phyloP scores from a whole-genome alignment of 2,113 vertebrate genomes.

The Misgurnus anguillicaudatus region DNA sequence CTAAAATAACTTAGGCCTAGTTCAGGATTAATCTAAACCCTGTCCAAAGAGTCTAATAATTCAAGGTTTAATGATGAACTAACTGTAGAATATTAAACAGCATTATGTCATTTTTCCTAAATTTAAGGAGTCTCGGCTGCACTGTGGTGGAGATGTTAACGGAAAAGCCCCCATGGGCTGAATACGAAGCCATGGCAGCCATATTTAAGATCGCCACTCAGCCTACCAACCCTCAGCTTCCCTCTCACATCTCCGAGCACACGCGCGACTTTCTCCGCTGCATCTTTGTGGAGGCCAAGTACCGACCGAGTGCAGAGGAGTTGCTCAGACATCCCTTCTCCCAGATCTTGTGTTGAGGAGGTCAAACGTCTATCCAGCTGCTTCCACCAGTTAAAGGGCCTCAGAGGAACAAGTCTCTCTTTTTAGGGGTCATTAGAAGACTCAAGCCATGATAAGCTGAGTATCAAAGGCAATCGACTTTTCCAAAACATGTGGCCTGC shows the following conservation, averaged over 20 bases:
- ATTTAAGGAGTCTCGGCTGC: slow-evolving; percentile 88
- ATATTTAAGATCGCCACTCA: slow-evolving; percentile 98
- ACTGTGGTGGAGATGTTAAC: slow-evolving; percentile 97
- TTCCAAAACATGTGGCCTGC: slow-evolving; percentile 5
- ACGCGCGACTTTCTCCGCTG: slow-evolving; percentile 88
- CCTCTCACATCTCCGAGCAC: slow-evolving; percentile 86
- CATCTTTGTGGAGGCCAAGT: slow-evolving; percentile 95
- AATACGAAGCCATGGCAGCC: slow-evolving; percentile 95
- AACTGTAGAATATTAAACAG: not conserved
- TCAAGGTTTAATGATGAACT: not conserved
- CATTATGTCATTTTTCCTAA: not conserved
- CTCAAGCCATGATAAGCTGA: not conserved
- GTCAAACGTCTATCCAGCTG: slow-evolving; percentile 14
- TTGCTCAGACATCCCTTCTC: slow-evolving; percentile 93
- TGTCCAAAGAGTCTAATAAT: too few relatives aligned
- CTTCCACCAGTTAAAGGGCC: not conserved
- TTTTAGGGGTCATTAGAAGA: not conserved
- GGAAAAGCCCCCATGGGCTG: slow-evolving; percentile 95
- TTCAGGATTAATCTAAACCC: too few relatives aligned
- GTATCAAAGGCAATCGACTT: not conserved
- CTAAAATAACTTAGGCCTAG: too few relatives aligned
- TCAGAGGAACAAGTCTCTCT: not conserved
- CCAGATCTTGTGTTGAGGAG: slow-evolving; percentile 86
- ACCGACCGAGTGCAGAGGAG: slow-evolving; percentile 92
- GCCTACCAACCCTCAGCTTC: slow-evolving; percentile 92